Percentiles rank a stretch among this genome's conserved stretches.
phyloP scores from a whole-genome alignment of 1,140 invertebrate genomes.

The Atta texana region DNA sequence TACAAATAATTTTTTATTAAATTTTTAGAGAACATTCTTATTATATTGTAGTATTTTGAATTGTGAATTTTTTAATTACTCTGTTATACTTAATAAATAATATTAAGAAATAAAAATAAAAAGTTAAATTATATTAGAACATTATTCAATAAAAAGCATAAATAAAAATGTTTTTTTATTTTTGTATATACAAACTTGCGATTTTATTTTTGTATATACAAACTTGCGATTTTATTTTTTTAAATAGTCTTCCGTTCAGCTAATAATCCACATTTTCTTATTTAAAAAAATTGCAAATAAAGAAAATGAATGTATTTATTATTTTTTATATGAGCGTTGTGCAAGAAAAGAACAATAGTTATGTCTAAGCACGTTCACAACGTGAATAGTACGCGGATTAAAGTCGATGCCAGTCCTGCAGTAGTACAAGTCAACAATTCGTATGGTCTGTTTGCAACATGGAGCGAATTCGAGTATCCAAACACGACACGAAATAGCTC shows the following conservation, averaged over 20 bases:
- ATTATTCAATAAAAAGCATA: neutral
- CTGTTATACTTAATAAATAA: too few relatives aligned
- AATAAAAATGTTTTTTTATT: too few relatives aligned
- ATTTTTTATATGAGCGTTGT: neutral
- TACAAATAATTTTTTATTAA: too few relatives aligned
- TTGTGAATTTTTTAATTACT: too few relatives aligned
- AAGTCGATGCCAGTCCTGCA: conserved; percentile 15
- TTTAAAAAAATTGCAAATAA: neutral
- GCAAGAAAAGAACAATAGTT: conserved; percentile 9
- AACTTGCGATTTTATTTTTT: neutral
- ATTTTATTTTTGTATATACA: neutral
- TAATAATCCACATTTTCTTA: neutral
- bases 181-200: too few relatives aligned
- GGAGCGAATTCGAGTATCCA: conserved; percentile 65
- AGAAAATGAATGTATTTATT: neutral
- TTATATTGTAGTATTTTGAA: too few relatives aligned
- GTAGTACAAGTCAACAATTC: conserved; percentile 65
- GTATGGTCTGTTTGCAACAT: neutral
- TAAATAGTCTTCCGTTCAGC: neutral
- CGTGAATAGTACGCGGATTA: neutral
- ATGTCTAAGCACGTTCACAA: neutral
- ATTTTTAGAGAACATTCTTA: too few relatives aligned
- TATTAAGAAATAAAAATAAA: neutral
- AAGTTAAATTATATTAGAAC: neutral
- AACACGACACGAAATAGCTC: conserved; percentile 78